phyloP scores from a whole-genome alignment of 2,888 invertebrate genomes.

The Tillus elongatus region DNA sequence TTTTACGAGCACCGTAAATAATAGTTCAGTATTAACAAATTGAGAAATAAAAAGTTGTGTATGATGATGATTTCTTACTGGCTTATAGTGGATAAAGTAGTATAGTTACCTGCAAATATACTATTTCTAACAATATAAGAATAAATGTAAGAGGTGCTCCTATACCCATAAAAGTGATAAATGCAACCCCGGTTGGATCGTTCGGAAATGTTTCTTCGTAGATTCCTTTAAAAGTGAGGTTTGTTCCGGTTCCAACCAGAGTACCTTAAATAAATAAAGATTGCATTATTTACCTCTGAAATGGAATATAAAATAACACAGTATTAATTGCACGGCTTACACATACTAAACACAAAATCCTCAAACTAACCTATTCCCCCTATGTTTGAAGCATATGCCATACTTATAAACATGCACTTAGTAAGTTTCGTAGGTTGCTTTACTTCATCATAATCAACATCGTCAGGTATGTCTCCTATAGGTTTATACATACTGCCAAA shows the following conservation, averaged over 20 bases:
- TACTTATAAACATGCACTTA: constrained; percentile 12
- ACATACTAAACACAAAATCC: too few relatives aligned
- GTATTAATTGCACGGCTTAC: too few relatives aligned
- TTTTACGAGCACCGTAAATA: too few relatives aligned
- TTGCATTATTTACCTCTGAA: too few relatives aligned
- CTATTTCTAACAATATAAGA: neutral
- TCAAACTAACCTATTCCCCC: constrained; percentile 14
- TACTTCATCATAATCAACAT: constrained; percentile 5
- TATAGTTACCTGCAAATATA: neutral
- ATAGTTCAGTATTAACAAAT: too few relatives aligned
- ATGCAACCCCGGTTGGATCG: constrained; percentile 32
- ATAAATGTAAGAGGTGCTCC: neutral
- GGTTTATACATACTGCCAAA: constrained; percentile 7
- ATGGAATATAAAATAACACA: too few relatives aligned
- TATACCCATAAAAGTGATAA: neutral
- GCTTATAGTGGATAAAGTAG: too few relatives aligned
- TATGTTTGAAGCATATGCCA: constrained; percentile 12
- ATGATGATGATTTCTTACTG: too few relatives aligned
- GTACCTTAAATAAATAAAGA: neutral
- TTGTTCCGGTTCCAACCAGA: constrained; percentile 8
- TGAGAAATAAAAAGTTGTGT: too few relatives aligned
- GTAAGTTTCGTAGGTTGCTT: constrained; percentile 11
- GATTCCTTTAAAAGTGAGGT: constrained; percentile 14
- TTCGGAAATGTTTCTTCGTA: constrained; percentile 12
- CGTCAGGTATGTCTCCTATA: neutral